phyloP scores from a whole-genome alignment of 2,888 invertebrate species.

The Trimorus sp. region DNA sequence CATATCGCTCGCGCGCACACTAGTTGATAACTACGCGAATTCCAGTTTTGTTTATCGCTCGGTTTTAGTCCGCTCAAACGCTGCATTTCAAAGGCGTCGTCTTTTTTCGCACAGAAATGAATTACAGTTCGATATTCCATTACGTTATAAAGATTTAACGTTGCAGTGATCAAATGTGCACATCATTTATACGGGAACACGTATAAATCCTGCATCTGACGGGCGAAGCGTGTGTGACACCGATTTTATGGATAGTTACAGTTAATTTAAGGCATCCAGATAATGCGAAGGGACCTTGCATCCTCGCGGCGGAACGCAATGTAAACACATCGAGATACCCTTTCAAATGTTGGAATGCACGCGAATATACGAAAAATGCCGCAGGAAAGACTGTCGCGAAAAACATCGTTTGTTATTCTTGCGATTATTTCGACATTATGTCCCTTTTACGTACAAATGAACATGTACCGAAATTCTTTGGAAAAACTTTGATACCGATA shows the following conservation, averaged over 20 bases:
- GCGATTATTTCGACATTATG: conserved; percentile 47
- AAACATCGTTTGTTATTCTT: conserved; percentile 55
- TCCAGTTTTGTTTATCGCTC: conserved; percentile 11
- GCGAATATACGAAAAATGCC: conserved; percentile 53
- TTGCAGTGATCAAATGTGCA: conserved; percentile 6
- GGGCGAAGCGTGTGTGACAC: neutral
- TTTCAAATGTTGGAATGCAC: conserved; percentile 45
- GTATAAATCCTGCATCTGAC: neutral
- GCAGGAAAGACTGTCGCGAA: conserved; percentile 34
- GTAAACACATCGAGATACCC: conserved; percentile 52
- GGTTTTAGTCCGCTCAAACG: conserved; percentile 3
- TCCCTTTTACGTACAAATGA: conserved; percentile 14
- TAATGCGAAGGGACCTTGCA: conserved; percentile 30
- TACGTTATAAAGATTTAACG: conserved; percentile 7
- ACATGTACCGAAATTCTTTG: conserved; percentile 35
- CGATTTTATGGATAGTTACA: conserved; percentile 30
- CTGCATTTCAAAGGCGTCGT: conserved; percentile 9
- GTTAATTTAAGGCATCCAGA: conserved; percentile 45
- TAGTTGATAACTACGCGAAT: conserved; percentile 29
- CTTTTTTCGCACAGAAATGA: neutral
- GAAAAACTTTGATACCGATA: conserved; percentile 33
- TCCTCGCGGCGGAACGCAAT: conserved; percentile 45
- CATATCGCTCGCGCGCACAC: conserved; percentile 34
- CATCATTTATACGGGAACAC: conserved; percentile 2
- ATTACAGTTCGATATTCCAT: conserved; percentile 1